Evolutionary conservation across 1,140 invertebrate genomes (phyloP), one percentile per base, ranked within the genome.

Genomic region (Papilio xuthus): DNA sequence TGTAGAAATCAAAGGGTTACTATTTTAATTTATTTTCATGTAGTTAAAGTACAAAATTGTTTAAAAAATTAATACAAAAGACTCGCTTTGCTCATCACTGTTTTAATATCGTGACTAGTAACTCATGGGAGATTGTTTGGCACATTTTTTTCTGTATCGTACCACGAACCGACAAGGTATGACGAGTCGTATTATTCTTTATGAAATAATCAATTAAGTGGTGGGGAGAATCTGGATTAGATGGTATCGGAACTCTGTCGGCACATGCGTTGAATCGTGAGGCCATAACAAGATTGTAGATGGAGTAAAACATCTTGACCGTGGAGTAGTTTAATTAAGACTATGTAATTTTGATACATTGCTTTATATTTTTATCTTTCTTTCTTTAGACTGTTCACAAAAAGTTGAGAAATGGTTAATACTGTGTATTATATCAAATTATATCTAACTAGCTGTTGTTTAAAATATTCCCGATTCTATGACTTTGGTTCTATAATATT

Each of bases 191-290:
- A 86, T 87, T 89, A 90, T 87, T 89, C 89, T 88, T 90, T 88
- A 92, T 86, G 85, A 88, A 93, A 91, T 91, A 93, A 93, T 93
- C 91, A 93, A 91, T 93, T 90, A 90, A 90, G 86, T 84, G 86
- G 88, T 88, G 87, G 88, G 86, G 82, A 85, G 89, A 89, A 93
- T 92, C 87, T 93, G 88, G 88, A 91, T 92, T 89, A 92, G 90
- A 93, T 93, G 67, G 81, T 90, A 93, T 92, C 91, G 74, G 80
- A 81, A 80, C 86, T 87, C 85, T 89, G 90, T 91, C 91, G 90
- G 90, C 89, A 90, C 85, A 88, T 88, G 86, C 84, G 85, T 86
- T 85, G 84, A 85, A 86, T 90, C 89, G 89, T 88, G 88, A 89
- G 80, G 79, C 84, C 80, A 76, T 91, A 91, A 93, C 89, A 89